A percentile compares a stretch with the other conserved stretches of the same genome.
Evolutionary conservation across 2,797 vertebrate species (phyloP).

Genomic region (Premnoplex brunnescens): DNA sequence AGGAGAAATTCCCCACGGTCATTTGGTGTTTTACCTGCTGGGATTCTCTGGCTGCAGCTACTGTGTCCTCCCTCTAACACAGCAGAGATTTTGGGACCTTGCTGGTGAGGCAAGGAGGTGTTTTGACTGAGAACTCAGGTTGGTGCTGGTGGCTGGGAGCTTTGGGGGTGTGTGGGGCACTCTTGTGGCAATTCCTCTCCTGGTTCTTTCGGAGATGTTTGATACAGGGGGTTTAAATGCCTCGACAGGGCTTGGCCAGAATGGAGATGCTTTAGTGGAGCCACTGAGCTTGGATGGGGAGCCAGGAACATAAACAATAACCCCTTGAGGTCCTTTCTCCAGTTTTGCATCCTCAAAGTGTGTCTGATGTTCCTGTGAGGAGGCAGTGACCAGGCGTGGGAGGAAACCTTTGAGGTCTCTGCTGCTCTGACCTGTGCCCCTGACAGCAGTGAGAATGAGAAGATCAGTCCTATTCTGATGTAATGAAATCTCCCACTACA

Average conservation of each 20-base stretch:
- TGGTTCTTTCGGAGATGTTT: background rate
- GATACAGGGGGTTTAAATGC: background rate
- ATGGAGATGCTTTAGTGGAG: background rate
- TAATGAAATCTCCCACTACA: accelerated
- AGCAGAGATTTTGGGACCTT: background rate
- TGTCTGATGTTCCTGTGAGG: background rate
- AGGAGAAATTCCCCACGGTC: accelerated
- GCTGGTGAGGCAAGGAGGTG: background rate
- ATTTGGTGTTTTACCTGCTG: background rate
- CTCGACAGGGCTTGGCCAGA: background rate
- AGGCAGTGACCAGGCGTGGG: background rate
- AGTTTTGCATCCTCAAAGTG: accelerated
- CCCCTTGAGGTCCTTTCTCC: background rate
- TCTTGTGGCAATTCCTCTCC: background rate
- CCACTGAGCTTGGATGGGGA: background rate
- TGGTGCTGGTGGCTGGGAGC: background rate
- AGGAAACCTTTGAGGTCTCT: background rate
- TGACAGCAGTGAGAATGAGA: background rate
- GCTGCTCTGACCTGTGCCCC: background rate
- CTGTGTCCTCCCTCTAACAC: background rate
- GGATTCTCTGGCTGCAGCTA: background rate
- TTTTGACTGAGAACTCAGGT: background rate
- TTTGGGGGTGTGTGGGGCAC: background rate
- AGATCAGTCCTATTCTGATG: background rate
- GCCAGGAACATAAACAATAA: background rate